These are phyloP conservation scores for Chlorops oryzae DNA, from an alignment of 1,140 invertebrate species.

Conservation along the genomic window DNA sequence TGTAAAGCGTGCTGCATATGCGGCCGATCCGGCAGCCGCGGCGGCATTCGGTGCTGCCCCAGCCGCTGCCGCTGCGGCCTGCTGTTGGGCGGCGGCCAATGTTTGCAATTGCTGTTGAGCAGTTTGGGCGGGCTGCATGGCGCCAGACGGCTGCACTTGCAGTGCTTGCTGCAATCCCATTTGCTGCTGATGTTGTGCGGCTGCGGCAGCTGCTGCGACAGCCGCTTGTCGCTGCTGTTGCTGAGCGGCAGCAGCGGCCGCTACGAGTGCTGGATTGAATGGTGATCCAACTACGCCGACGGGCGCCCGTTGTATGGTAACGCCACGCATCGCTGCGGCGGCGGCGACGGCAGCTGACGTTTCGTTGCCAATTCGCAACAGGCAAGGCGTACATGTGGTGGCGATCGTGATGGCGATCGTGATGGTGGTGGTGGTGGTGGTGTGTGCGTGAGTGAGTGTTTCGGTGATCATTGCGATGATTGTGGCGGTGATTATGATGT, in stretches of 20 bases:
- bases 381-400: background rate
- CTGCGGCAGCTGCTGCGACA: constrained; percentile 53
- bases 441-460: background rate
- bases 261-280: constrained; percentile 55
- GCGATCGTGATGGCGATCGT: background rate
- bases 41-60: constrained; percentile 29
- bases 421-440: background rate
- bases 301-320: constrained; percentile 62
- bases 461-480: background rate
- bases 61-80: constrained; percentile 24
- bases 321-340: constrained; percentile 64
- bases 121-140: constrained; percentile 25
- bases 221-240: constrained; percentile 57
- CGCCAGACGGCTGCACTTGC: constrained; percentile 52
- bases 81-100: constrained; percentile 22
- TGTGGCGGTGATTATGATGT: background rate
- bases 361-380: background rate
- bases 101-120: constrained; percentile 17
- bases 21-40: constrained; percentile 31
- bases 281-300: constrained; percentile 51
- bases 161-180: constrained; percentile 13
- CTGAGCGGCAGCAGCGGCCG: constrained; percentile 54
- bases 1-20: constrained; percentile 53
- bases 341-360: constrained; percentile 47
- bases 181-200: constrained; percentile 54